These are phyloP conservation scores for Strigamia maritima DNA, from an alignment of 2,888 invertebrate species.

Conservation along the genomic window DNA sequence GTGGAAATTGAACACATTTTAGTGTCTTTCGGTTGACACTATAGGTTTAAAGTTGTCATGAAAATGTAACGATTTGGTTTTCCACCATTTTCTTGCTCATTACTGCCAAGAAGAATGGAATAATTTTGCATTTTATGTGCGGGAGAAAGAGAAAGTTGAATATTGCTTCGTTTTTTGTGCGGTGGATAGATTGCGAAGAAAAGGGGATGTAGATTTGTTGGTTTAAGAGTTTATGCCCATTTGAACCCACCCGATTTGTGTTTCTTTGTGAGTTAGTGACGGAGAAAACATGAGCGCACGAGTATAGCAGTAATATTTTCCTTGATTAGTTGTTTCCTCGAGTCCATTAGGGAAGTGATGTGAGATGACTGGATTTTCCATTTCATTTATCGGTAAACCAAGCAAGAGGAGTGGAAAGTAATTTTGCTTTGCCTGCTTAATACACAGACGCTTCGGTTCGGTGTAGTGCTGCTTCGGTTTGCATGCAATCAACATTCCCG, in stretches of 20 bases:
- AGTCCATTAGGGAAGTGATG: conserved; percentile 31
- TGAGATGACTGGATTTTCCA: conserved; percentile 34
- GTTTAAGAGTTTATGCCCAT: background rate
- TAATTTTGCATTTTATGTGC: no score
- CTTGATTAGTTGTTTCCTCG: conserved; percentile 28
- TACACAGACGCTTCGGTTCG: background rate
- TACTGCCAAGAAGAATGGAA: background rate
- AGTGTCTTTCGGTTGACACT: background rate
- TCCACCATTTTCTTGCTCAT: background rate
- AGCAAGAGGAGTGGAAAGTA: conserved; percentile 23
- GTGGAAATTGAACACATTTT: background rate
- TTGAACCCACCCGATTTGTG: background rate
- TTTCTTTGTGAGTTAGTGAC: conserved; percentile 2
- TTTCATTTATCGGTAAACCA: conserved; percentile 30
- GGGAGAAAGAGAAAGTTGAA: no score
- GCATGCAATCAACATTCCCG: conserved; percentile 32
- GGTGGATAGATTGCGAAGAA: background rate
- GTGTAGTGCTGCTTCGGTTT: background rate
- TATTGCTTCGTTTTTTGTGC: background rate
- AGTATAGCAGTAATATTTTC: conserved; percentile 17
- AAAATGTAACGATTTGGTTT: conserved; percentile 15
- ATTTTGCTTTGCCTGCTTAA: background rate
- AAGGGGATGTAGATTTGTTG: background rate
- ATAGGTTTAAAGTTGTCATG: background rate
- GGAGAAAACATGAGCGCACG: conserved; percentile 7